Evolutionary conservation across 1,140 invertebrate genomes (phyloP).

Genomic region (Drosophila chauvacae): DNA sequence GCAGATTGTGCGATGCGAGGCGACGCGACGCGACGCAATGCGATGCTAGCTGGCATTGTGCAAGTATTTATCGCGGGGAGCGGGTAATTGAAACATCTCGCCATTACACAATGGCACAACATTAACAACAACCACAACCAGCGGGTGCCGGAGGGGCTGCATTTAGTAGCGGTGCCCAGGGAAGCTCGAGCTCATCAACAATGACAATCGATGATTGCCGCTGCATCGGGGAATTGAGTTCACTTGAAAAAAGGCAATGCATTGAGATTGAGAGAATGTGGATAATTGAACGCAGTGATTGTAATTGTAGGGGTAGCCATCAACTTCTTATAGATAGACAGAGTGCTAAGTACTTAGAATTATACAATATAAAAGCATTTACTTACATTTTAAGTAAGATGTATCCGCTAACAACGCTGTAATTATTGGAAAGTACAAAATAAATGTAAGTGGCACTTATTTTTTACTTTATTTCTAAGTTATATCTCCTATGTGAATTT

Average conservation of each 20-base stretch:
- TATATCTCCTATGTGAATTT: too few species aligned
- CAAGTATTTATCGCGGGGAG: conserved; percentile 8
- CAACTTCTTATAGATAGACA: neutral
- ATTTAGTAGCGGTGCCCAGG: conserved; percentile 2
- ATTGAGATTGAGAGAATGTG: neutral
- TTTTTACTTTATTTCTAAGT: too few species aligned
- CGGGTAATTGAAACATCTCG: conserved; percentile 43
- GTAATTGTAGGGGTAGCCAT: neutral
- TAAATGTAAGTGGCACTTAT: too few species aligned
- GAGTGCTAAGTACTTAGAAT: neutral
- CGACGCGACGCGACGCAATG: neutral
- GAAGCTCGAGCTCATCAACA: conserved; percentile 17
- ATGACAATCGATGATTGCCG: conserved; percentile 43
- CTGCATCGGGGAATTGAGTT: conserved; percentile 30
- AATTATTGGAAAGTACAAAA: too few species aligned
- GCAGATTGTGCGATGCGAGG: conserved; percentile 49
- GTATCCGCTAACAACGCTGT: too few species aligned
- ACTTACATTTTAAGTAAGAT: neutral
- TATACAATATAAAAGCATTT: neutral
- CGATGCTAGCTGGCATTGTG: conserved; percentile 19
- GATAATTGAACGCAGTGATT: neutral
- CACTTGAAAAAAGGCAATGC: neutral
- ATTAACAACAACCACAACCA: neutral
- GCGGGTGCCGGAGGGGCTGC: neutral
- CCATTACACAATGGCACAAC: conserved; percentile 45